These are phyloP conservation scores for Metellina segmentata DNA, from an alignment of 2,888 invertebrate species.

Conservation along the genomic window DNA sequence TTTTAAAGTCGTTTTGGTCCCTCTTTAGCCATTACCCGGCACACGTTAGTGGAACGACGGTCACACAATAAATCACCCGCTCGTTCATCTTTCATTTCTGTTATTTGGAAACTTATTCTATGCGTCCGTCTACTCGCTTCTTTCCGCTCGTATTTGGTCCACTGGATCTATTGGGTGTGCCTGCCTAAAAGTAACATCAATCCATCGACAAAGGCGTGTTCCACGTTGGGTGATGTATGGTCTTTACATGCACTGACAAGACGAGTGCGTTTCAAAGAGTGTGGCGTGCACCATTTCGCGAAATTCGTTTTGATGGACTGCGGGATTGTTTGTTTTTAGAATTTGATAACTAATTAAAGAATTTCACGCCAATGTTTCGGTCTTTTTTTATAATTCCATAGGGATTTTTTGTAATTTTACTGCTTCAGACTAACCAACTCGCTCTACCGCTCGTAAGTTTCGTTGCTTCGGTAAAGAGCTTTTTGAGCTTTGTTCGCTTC, in stretches of 20 bases:
- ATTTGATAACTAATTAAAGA: no score
- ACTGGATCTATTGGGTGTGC: not conserved
- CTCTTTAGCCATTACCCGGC: not conserved
- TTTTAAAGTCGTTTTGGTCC: not conserved
- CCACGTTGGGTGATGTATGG: not conserved
- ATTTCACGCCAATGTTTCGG: no score
- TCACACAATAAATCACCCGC: not conserved
- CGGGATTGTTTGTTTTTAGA: no score
- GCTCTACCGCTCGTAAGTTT: no score
- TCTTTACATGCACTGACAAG: not conserved
- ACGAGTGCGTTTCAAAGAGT: not conserved
- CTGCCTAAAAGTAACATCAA: not conserved
- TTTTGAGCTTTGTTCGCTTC: no score
- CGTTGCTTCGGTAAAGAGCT: no score
- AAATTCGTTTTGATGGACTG: no score
- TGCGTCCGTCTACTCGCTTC: not conserved
- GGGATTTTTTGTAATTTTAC: no score
- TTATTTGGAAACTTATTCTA: not conserved
- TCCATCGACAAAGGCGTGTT: not conserved
- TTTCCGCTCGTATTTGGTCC: not conserved
- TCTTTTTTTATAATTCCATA: no score
- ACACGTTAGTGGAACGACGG: not conserved
- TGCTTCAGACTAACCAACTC: no score
- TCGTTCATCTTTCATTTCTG: not conserved
- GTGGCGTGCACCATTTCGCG: no score